These are phyloP conservation scores for Drosophila merina DNA, from an alignment of 2,888 invertebrate species.

Conservation along the genomic window DNA sequence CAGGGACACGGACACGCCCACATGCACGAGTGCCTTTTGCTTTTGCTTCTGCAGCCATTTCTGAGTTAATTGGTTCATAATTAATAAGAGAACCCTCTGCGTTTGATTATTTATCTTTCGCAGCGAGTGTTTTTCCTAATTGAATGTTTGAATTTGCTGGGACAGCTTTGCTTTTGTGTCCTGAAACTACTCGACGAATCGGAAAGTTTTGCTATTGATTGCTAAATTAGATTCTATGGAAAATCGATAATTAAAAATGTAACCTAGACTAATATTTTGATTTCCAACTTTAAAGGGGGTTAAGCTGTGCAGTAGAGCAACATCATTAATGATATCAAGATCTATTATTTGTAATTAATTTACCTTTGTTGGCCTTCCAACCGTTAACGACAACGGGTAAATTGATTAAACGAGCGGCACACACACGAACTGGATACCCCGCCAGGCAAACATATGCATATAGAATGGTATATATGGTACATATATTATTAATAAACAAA, in stretches of 20 bases:
- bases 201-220: not conserved
- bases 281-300: too few relatives aligned
- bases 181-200: not conserved
- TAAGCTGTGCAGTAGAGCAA: too few relatives aligned
- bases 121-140: constrained; percentile 53
- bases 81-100: constrained; percentile 54
- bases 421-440: constrained; percentile 24
- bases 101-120: constrained; percentile 59
- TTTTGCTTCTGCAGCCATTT: constrained; percentile 15
- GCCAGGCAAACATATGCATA: constrained; percentile 8
- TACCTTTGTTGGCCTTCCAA: constrained; percentile 14
- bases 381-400: constrained; percentile 26
- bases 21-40: constrained; percentile 65
- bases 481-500: constrained; percentile 68
- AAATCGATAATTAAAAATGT: not conserved
- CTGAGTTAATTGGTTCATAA: constrained; percentile 73
- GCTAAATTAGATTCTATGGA: too few relatives aligned
- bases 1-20: constrained; percentile 58
- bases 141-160: constrained; percentile 53
- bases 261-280: not conserved
- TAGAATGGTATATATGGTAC: not conserved
- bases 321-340: constrained; percentile 26
- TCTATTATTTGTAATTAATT: constrained; percentile 49
- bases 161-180: not conserved
- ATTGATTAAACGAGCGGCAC: constrained; percentile 46